Evolutionary conservation across 1,140 invertebrate species (phyloP).

Genomic region (Vollenhovia emeryi): DNA sequence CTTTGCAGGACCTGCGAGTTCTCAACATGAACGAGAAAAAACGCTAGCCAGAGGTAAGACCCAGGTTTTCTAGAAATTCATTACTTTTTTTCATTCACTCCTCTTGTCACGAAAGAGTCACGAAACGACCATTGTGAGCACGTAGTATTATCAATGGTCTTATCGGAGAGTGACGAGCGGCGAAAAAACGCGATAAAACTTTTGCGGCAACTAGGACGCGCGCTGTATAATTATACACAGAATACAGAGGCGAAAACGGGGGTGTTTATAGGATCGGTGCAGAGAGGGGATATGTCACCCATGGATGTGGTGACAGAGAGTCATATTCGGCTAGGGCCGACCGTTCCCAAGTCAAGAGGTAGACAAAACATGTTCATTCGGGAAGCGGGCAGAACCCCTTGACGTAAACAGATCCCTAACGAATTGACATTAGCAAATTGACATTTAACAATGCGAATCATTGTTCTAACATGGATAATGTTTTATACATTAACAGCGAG

Average conservation of each 20-base stretch:
- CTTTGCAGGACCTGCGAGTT: constrained; percentile 36
- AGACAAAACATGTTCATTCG: constrained; percentile 3
- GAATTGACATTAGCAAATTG: background rate
- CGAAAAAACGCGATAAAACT: constrained; percentile 14
- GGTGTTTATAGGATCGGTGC: constrained; percentile 75
- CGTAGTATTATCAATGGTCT: background rate
- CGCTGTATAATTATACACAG: constrained; percentile 19
- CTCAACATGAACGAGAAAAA: constrained; percentile 64
- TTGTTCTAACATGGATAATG: background rate
- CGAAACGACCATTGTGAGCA: background rate
- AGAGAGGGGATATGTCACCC: constrained; percentile 76
- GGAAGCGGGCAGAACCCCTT: background rate
- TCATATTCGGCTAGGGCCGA: constrained; percentile 71
- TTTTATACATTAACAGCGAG: background rate
- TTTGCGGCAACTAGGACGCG: constrained; percentile 4
- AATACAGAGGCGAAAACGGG: constrained; percentile 55
- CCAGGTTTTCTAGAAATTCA: background rate
- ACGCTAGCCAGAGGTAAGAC: constrained; percentile 67
- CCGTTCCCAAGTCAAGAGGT: constrained; percentile 71
- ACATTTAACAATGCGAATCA: background rate
- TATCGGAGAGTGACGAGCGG: background rate
- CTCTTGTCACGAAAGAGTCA: background rate
- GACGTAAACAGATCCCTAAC: background rate
- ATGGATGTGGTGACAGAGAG: constrained; percentile 66
- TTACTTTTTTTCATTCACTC: background rate